Evolutionary conservation across 2,113 vertebrate species (phyloP).

Genomic region (Perccottus glenii): DNA sequence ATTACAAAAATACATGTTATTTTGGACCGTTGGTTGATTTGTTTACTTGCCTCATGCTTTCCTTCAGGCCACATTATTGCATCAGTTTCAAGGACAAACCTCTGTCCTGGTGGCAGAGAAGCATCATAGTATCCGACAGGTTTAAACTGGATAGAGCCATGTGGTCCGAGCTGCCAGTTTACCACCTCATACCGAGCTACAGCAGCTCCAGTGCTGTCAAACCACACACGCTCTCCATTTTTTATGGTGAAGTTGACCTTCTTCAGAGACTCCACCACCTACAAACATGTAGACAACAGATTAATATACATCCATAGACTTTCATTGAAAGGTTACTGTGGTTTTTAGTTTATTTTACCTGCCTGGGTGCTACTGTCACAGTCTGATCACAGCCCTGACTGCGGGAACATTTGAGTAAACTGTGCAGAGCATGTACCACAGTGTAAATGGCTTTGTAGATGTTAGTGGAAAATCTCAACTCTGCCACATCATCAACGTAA

Average conservation of each 20-base stretch:
- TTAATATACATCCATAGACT: not conserved
- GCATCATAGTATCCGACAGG: slow-evolving; percentile 78
- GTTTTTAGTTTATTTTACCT: slow-evolving; percentile 55
- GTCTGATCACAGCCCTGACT: slow-evolving; percentile 56
- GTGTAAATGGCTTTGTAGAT: slow-evolving; percentile 78
- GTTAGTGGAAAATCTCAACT: slow-evolving; percentile 71
- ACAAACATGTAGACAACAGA: not conserved
- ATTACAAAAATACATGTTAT: not conserved
- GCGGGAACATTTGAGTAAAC: slow-evolving; percentile 55
- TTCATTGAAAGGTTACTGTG: too few species aligned
- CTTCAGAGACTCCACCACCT: slow-evolving; percentile 66
- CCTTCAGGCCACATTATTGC: slow-evolving; percentile 70
- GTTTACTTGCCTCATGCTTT: slow-evolving; percentile 42
- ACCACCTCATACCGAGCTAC: slow-evolving; percentile 76
- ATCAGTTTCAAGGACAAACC: slow-evolving; percentile 63
- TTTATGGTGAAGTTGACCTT: slow-evolving; percentile 70
- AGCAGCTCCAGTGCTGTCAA: slow-evolving; percentile 74
- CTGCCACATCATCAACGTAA: slow-evolving; percentile 66
- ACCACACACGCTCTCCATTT: slow-evolving; percentile 70
- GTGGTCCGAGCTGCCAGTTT: slow-evolving; percentile 73
- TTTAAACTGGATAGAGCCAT: slow-evolving; percentile 67
- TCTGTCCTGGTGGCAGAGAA: slow-evolving; percentile 64
- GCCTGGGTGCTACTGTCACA: slow-evolving; percentile 49
- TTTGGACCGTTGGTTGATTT: not conserved
- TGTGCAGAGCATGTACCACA: slow-evolving; percentile 73